A percentile compares a stretch with the other conserved stretches of the same genome.
Conservation (phyloP, 2,888 invertebrate genomes). For the Sycophila texana region DNA sequence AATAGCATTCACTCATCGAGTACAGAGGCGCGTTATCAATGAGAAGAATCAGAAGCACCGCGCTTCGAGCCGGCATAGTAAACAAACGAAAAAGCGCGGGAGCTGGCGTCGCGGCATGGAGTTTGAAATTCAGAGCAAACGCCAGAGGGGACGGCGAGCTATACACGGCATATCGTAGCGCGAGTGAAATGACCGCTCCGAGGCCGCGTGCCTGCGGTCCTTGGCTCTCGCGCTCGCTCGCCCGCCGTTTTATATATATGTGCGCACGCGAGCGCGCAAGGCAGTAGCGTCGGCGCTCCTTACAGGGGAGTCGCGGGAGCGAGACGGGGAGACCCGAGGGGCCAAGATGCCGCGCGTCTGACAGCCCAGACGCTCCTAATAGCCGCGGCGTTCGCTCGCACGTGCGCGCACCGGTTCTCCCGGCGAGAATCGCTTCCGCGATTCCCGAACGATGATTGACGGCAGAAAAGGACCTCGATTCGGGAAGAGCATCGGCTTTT, state of each 20-base stretch:
- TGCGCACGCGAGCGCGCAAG: too few species aligned
- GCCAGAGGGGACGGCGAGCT: background rate
- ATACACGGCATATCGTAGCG: slow-evolving; percentile 11
- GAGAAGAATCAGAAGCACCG: too few species aligned
- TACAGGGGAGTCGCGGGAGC: background rate
- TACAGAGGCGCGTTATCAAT: too few species aligned
- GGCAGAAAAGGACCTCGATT: slow-evolving; percentile 14
- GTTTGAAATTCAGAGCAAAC: slow-evolving; percentile 38
- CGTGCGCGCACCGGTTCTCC: background rate
- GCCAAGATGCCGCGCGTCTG: slow-evolving; percentile 5
- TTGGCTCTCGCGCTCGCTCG: slow-evolving; percentile 22
- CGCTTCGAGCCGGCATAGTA: too few species aligned
- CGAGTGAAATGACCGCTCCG: slow-evolving; percentile 51
- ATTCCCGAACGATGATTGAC: slow-evolving; percentile 50
- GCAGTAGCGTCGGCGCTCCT: too few species aligned
- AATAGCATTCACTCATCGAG: too few species aligned
- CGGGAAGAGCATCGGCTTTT: background rate
- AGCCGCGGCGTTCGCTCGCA: background rate
- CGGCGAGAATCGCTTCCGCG: slow-evolving; percentile 14
- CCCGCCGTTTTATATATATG: background rate
- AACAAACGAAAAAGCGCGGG: too few species aligned
- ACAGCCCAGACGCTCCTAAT: slow-evolving; percentile 1
- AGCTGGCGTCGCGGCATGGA: background rate
- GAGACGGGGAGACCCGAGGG: background rate
- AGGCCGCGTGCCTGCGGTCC: slow-evolving; percentile 37